Evolutionary conservation across 1,140 invertebrate species (phyloP).

Genomic region (Solen grandis): DNA sequence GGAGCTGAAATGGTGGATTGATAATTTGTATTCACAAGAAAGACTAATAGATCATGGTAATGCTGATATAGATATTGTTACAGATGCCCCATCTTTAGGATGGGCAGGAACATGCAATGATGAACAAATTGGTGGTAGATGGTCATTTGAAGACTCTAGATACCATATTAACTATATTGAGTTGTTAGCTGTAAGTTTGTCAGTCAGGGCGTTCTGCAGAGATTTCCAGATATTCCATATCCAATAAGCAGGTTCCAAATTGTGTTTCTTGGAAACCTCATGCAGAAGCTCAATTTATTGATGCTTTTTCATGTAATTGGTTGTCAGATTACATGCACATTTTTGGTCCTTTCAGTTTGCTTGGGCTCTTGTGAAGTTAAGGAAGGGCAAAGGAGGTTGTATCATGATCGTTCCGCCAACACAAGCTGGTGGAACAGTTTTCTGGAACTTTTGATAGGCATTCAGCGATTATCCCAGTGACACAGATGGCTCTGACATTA

Average conservation of each 20-base stretch:
- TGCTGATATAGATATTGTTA: neutral
- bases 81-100: conserved; percentile 8
- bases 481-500: neutral
- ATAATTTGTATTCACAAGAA: neutral
- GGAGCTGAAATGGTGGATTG: conserved; percentile 37
- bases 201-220: neutral
- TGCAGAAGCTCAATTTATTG: too few species aligned
- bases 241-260: too few species aligned
- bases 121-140: conserved; percentile 27
- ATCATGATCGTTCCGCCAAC: neutral
- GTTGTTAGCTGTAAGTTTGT: conserved; percentile 2
- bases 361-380: neutral
- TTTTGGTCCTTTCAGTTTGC: neutral
- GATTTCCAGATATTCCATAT: too few species aligned
- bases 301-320: neutral
- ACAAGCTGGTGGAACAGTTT: neutral
- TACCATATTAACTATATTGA: conserved; percentile 30
- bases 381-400: neutral
- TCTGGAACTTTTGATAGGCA: neutral
- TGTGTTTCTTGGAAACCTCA: too few species aligned
- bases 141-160: neutral
- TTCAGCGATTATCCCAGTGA: neutral
- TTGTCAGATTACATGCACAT: neutral
- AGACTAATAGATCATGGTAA: neutral
- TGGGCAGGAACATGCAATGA: conserved; percentile 12